Conservation (phyloP, 2,113 vertebrate species). For the Rostratula benghalensis region DNA sequence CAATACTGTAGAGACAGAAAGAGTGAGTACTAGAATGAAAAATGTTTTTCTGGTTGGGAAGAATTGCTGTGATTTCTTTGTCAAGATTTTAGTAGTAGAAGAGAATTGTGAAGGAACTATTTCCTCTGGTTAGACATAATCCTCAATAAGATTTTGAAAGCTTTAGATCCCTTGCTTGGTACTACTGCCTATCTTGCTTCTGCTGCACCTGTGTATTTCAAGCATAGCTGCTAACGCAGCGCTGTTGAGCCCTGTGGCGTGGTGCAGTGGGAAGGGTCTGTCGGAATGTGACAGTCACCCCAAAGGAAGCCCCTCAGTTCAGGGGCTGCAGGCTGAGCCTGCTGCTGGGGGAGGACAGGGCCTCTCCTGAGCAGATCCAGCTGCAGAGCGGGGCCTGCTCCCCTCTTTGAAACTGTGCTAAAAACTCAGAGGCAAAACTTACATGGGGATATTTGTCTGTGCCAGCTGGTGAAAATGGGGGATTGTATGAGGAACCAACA, state of each 20-base stretch:
- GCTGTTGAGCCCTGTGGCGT: conserved; percentile 24
- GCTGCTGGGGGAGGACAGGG: not conserved
- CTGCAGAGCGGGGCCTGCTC: not conserved
- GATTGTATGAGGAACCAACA: not conserved
- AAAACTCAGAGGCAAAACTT: conserved; percentile 38
- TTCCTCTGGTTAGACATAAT: conserved; percentile 47
- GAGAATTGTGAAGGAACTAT: not conserved
- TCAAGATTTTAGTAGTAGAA: conserved; percentile 8
- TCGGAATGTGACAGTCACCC: not conserved
- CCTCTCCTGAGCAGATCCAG: conserved; percentile 50
- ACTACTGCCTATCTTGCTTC: not conserved
- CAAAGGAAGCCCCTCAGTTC: not conserved
- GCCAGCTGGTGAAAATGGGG: conserved; percentile 32
- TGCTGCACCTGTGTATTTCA: not conserved
- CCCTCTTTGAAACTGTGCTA: not conserved
- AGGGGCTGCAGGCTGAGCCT: not conserved
- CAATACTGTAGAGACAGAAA: conserved; percentile 17
- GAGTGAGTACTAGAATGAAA: not conserved
- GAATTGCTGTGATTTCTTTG: conserved; percentile 11
- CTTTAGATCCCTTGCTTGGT: conserved; percentile 12
- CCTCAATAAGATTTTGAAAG: conserved; percentile 40
- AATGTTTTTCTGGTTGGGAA: not conserved
- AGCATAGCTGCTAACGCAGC: not conserved
- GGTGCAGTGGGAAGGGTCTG: not conserved
- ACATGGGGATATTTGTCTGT: conserved; percentile 29